A percentile compares a stretch with the other conserved stretches of the same genome.
These are phyloP conservation scores for Rotaria macrura DNA, from an alignment of 2,888 invertebrate genomes.

Conservation along the genomic window DNA sequence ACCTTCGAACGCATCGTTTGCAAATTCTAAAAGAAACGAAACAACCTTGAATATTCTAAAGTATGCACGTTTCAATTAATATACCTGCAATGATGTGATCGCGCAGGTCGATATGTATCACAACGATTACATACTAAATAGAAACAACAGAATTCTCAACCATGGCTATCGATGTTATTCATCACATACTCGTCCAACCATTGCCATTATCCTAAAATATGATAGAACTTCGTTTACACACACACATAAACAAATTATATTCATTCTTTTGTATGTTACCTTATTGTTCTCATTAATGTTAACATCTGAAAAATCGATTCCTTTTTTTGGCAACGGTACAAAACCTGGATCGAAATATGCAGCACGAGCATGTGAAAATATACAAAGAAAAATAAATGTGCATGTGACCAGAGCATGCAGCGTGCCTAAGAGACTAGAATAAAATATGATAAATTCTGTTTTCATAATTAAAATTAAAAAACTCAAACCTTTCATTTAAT, in stretches of 20 bases:
- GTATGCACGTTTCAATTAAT: background rate
- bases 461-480: no score
- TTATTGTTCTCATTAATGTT: conserved; percentile 35
- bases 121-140: conserved; percentile 60
- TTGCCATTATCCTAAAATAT: background rate
- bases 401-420: conserved; percentile 70
- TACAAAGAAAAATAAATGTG: conserved; percentile 62
- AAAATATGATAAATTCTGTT: no score
- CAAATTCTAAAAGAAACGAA: background rate
- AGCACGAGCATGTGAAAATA: conserved; percentile 67
- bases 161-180: background rate
- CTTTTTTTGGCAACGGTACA: conserved; percentile 60
- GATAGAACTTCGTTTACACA: background rate
- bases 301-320: conserved; percentile 66
- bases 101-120: conserved; percentile 63
- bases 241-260: background rate
- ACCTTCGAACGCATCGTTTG: background rate
- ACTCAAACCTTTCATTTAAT: conserved; percentile 65
- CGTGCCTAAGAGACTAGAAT: conserved; percentile 60
- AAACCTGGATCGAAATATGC: conserved; percentile 79
- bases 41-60: background rate
- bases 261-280: background rate
- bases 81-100: conserved; percentile 64
- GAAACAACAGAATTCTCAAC: background rate
- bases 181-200: background rate